These are phyloP conservation scores for Heloderma charlesbogerti DNA, from an alignment of 2,113 vertebrate species.

Conservation along the genomic window DNA sequence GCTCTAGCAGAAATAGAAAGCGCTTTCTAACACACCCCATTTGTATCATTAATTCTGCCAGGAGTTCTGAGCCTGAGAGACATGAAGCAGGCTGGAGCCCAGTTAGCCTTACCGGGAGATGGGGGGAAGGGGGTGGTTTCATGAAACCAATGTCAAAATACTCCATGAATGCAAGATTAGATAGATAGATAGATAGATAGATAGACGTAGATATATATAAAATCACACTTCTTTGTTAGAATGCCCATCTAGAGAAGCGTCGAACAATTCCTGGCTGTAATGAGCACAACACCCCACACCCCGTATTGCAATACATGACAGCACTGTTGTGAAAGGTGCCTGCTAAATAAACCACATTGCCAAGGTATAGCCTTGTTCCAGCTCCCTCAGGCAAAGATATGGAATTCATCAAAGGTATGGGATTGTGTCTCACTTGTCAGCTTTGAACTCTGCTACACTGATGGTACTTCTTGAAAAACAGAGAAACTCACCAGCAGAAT, in stretches of 20 bases:
- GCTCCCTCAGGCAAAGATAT: background rate
- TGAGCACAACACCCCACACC: background rate
- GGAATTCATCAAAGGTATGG: background rate
- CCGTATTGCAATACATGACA: slow-evolving; percentile 50
- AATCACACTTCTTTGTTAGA: slow-evolving; percentile 21
- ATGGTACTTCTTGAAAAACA: slow-evolving; percentile 16
- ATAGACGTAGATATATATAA: slow-evolving; percentile 26
- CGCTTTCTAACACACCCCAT: slow-evolving; percentile 29
- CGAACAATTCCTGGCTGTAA: background rate
- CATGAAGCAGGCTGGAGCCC: slow-evolving; percentile 49
- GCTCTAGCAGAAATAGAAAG: background rate
- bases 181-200: slow-evolving; percentile 29
- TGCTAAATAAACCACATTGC: background rate
- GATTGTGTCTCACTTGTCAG: background rate
- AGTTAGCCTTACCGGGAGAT: slow-evolving; percentile 49
- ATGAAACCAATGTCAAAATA: slow-evolving; percentile 23
- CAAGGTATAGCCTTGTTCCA: background rate
- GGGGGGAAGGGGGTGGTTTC: slow-evolving; percentile 5
- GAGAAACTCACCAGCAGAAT: background rate
- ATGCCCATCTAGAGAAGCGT: slow-evolving; percentile 12
- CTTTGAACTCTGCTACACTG: background rate
- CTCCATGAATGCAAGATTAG: slow-evolving; percentile 31
- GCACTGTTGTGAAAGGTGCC: slow-evolving; percentile 59
- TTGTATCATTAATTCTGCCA: slow-evolving; percentile 40
- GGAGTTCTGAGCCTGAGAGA: background rate